A percentile compares a stretch with the other conserved stretches of the same genome.
Conservation (phyloP, 2,113 vertebrate species). For the Ovis aries region ARS-UI_Ramb_v3.0 NC_056054.1:139538001-139538500, state of each 20-base stretch:
- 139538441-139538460: not conserved
- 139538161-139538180: not conserved
- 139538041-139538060: slow-evolving; percentile 35
- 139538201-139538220: not conserved
- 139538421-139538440: not conserved
- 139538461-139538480: not conserved
- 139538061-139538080: slow-evolving; percentile 36
- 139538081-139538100: slow-evolving; percentile 4
- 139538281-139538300: not conserved
- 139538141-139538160: not conserved
- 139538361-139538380: not conserved
- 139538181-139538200: not conserved
- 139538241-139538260: not conserved
- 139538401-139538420: not conserved
- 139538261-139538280: not conserved
- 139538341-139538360: not conserved
- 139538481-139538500: not conserved
- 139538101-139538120: slow-evolving; percentile 16
- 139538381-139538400: not conserved
- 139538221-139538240: not conserved
- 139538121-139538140: not conserved
- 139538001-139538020: slow-evolving; percentile 31
- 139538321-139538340: not conserved
- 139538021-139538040: slow-evolving; percentile 49
- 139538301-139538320: not conserved